These are phyloP conservation scores for Mormyrops attenuatus DNA, from an alignment of 2,797 vertebrate species.

Conservation along the genomic window DNA sequence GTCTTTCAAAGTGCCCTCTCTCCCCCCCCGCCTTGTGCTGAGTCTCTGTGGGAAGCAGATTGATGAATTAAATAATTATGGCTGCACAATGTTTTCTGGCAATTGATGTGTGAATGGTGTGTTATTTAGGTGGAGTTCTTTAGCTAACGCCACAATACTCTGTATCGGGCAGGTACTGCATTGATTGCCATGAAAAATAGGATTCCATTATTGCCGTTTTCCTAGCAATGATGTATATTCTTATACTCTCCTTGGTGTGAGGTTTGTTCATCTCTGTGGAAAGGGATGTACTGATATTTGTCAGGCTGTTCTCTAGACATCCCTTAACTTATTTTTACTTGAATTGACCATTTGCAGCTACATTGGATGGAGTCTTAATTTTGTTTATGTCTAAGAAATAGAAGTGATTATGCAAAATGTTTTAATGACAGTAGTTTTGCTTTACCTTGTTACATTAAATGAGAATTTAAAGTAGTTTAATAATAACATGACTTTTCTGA, in stretches of 20 bases:
- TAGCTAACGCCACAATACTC: not conserved
- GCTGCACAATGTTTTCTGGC: not conserved
- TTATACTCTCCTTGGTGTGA: not conserved
- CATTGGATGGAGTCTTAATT: not conserved
- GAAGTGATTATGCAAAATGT: not conserved
- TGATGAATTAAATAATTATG: not conserved
- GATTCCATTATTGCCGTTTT: not conserved
- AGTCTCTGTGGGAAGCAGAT: not conserved
- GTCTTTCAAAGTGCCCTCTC: not conserved
- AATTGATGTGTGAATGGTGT: not conserved
- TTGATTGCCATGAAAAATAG: not conserved
- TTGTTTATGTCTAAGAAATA: not conserved
- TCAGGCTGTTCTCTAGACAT: not conserved
- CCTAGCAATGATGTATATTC: not conserved
- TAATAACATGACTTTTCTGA: conserved; percentile 6
- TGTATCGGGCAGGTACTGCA: not conserved
- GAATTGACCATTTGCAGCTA: not conserved
- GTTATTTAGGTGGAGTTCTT: not conserved
- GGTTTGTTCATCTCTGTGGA: not conserved
- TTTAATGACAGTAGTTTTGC: not conserved
- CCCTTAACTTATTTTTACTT: not conserved
- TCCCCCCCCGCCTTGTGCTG: not conserved
- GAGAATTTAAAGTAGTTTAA: conserved; percentile 8
- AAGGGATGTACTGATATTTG: not conserved
- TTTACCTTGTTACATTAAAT: not conserved